Percentiles rank a stretch among this genome's conserved stretches.
Conservation (phyloP, 2,113 vertebrate species). For the Ophthalmolycus amberensis region DNA sequence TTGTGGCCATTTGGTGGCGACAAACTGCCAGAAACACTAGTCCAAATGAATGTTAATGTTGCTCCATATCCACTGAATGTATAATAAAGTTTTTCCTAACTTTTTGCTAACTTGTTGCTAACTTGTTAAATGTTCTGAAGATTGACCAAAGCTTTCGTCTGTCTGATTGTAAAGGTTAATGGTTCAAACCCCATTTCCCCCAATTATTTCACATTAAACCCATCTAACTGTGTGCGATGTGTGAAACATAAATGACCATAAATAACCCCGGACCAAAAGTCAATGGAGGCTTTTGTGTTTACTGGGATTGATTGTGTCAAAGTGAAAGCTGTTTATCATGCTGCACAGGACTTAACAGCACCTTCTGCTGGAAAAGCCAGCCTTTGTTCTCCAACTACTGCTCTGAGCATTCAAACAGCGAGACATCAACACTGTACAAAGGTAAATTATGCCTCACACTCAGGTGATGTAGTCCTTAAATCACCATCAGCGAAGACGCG, state of each 20-base stretch:
- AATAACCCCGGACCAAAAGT: conserved; percentile 4
- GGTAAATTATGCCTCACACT: neutral
- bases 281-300: neutral
- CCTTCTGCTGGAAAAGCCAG: neutral
- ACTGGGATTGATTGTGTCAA: neutral
- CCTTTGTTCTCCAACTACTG: neutral
- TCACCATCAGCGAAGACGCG: neutral
- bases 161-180: neutral
- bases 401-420: neutral
- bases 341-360: neutral
- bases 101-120: too few species aligned
- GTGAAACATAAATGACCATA: conserved; percentile 17
- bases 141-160: neutral
- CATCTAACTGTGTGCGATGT: conserved; percentile 4
- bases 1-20: too few species aligned
- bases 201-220: neutral
- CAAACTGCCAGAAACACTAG: too few species aligned
- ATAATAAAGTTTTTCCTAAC: too few species aligned
- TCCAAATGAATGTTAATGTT: too few species aligned
- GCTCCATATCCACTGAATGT: too few species aligned
- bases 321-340: neutral
- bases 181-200: neutral
- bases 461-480: neutral
- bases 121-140: neutral
- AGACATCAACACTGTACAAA: neutral